phyloP scores from a whole-genome alignment of 2,113 vertebrate species.

The Dryoscopus gambensis region DNA sequence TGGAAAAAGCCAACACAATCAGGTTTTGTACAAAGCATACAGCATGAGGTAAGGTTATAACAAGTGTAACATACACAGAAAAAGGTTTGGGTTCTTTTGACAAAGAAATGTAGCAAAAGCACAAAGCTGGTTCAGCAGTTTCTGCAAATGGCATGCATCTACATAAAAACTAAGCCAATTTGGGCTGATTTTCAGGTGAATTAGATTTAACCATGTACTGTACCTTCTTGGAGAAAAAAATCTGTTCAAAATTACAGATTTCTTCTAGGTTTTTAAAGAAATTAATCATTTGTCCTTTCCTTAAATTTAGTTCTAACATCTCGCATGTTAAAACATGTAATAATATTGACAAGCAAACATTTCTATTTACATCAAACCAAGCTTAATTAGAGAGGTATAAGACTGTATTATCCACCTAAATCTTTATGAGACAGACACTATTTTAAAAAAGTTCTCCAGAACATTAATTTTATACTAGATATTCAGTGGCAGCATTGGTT shows the following conservation, averaged over 20 bases:
- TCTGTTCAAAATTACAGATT: neutral
- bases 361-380: neutral
- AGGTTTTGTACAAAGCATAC: slow-evolving; percentile 66
- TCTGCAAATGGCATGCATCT: neutral
- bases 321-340: neutral
- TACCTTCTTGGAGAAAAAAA: neutral
- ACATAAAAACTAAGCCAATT: neutral
- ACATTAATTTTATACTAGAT: neutral
- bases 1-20: slow-evolving; percentile 76
- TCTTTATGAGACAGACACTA: neutral
- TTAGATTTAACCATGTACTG: neutral
- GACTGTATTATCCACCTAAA: neutral
- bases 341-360: slow-evolving; percentile 12
- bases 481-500: neutral
- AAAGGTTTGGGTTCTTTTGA: slow-evolving; percentile 7
- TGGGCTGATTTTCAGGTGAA: neutral
- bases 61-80: slow-evolving; percentile 36
- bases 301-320: neutral
- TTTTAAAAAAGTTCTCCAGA: neutral
- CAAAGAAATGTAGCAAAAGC: slow-evolving; percentile 44
- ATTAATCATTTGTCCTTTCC: neutral
- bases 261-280: neutral
- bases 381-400: neutral
- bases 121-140: slow-evolving; percentile 23
- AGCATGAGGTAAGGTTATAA: slow-evolving; percentile 59